Base-by-base conservation (phyloP, 2,888 invertebrate genomes). In the Leptinotarsa haldemani region DNA sequence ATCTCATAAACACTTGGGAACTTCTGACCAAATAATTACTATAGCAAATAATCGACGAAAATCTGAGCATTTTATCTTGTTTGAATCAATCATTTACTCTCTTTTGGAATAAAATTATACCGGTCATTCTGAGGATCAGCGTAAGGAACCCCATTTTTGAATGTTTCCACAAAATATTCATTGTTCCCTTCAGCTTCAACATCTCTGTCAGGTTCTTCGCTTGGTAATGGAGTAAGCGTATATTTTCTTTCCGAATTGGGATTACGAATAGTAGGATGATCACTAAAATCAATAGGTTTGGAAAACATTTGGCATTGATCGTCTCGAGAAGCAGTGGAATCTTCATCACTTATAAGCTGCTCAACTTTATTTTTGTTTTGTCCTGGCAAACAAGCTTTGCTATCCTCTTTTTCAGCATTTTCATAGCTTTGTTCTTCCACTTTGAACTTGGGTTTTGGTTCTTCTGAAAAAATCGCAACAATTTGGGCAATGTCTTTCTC, bases 401-500 rank as follows among this genome's bases (percentile, higher is more conserved):
- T 56, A 50, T n/a, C 46, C n/a, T 58, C 61, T 52, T 56, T 61
- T 22, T 48, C 68, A 48, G 70, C 15, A 58, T 15, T 30, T 47
- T 53, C 22, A 20, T 61, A 50, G 4, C 40, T 63, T 53, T 67
- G 66, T 18, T 69, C 65, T 15, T 69, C 58, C 30, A 15, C 70
- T 12, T 70, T 71, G 50, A 63, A 56, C 63, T 71, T 67, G n/a
- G 52, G n/a, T 13, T 50, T 18, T n/a, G 71, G 63, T 70, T 71
- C 71, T 2, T 47, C 70, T n/a, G 20, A 67, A 53, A 74, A 76
- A 46, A 76, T 69, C 3, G 70, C 63, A 0, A 73, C 70, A 56
- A 76, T 67, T 30, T 73, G 46, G 18, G 68, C 66, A 7, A 78
- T 65, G 40, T 78, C 78, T 13, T 65, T 70, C 13, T 78, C 74